Conservation (phyloP, 1,140 invertebrate genomes). For the Pseudomyrmex dendroicus region DNA sequence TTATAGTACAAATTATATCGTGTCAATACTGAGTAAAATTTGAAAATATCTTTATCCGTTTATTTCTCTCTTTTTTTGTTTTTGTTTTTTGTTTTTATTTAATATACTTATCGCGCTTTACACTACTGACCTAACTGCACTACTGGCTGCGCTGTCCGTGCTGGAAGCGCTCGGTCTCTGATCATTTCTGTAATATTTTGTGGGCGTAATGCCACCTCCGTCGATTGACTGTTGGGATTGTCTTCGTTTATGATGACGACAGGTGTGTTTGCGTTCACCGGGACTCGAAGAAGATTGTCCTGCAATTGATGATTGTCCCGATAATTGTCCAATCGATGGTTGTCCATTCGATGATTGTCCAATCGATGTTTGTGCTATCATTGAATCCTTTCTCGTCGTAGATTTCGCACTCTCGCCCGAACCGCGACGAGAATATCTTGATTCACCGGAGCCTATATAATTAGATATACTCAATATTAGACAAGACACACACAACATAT, state of each 20-base stretch:
- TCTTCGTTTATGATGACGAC: constrained; percentile 83
- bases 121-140: constrained; percentile 79
- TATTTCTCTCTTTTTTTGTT: neutral
- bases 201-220: constrained; percentile 80
- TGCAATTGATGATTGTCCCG: constrained; percentile 72
- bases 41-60: too few species aligned
- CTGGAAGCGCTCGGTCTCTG: constrained; percentile 92
- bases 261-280: constrained; percentile 81
- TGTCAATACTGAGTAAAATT: too few species aligned
- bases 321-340: too few species aligned
- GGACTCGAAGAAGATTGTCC: constrained; percentile 80
- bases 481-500: too few species aligned
- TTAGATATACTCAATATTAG: too few species aligned
- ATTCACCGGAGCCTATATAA: constrained; percentile 81
- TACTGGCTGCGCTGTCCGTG: constrained; percentile 87
- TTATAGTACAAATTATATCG: neutral
- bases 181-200: constrained; percentile 86
- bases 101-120: constrained; percentile 9
- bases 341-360: too few species aligned
- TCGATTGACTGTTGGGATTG: constrained; percentile 88
- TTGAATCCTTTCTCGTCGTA: constrained; percentile 87
- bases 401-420: constrained; percentile 88
- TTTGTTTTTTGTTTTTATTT: neutral
- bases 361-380: constrained; percentile 54
- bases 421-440: constrained; percentile 85